Conservation (phyloP, 2,888 invertebrate species). For the Eutolmus rufibarbis region DNA sequence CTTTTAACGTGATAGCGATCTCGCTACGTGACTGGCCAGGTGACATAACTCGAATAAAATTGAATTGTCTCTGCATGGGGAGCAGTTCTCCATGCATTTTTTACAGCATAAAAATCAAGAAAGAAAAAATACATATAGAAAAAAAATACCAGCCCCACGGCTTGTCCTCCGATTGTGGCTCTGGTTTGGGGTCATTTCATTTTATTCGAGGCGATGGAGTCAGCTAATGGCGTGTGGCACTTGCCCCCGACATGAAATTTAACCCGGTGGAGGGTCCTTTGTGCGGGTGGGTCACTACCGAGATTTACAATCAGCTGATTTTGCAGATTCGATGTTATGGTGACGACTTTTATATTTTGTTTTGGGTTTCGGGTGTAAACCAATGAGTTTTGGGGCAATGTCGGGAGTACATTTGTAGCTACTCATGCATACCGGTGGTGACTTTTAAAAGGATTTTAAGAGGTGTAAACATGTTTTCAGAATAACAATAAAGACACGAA, state of each 20-base stretch:
- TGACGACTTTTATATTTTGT: neutral
- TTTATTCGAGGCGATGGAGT: neutral
- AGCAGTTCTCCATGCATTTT: neutral
- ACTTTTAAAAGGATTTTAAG: neutral
- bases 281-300: neutral
- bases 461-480: neutral
- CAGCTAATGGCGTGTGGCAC: neutral
- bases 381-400: neutral
- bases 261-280: neutral
- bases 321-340: neutral
- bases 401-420: neutral
- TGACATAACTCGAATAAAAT: constrained; percentile 7
- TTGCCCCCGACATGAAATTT: neutral
- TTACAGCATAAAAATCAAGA: neutral
- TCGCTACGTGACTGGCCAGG: neutral
- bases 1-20: neutral
- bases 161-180: neutral
- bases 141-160: neutral
- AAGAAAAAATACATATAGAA: neutral
- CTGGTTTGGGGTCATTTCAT: neutral
- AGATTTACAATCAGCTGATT: neutral
- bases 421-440: neutral
- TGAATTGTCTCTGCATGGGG: neutral
- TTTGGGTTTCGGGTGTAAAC: neutral
- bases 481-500: neutral